A percentile compares a stretch with the other conserved stretches of the same genome.
These are phyloP conservation scores for Oithona nana DNA, from an alignment of 2,888 invertebrate genomes.

Conservation along the genomic window DNA sequence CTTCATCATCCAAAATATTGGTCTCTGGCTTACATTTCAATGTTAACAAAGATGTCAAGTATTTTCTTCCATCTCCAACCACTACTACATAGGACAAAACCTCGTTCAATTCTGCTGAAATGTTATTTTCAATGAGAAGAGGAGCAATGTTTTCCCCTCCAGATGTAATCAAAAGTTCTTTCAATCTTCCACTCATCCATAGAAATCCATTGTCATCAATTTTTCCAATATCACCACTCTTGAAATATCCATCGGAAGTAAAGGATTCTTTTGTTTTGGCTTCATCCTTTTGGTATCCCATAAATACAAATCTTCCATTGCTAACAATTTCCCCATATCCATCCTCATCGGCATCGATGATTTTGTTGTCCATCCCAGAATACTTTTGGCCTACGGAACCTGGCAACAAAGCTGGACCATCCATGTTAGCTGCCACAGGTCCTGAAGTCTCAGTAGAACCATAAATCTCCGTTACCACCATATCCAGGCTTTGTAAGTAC, in stretches of 20 bases:
- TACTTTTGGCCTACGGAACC: background rate
- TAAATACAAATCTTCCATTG: conserved; percentile 28
- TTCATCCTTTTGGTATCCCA: conserved; percentile 28
- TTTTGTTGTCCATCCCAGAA: background rate
- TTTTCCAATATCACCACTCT: conserved; percentile 27
- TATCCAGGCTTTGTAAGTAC: conserved; percentile 66
- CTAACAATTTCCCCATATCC: conserved; percentile 54
- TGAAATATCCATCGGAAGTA: conserved; percentile 24
- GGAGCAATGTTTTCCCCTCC: conserved; percentile 40
- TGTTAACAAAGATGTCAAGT: conserved; percentile 58
- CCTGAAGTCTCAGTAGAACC: conserved; percentile 33
- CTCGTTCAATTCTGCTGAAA: conserved; percentile 51
- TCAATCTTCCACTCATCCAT: conserved; percentile 45
- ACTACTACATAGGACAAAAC: conserved; percentile 61
- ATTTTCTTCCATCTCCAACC: conserved; percentile 68
- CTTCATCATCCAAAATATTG: background rate
- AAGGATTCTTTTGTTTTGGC: conserved; percentile 27
- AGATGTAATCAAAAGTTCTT: conserved; percentile 30
- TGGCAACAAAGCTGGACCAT: background rate
- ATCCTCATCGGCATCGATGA: conserved; percentile 35
- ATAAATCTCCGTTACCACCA: conserved; percentile 57
- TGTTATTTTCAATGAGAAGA: conserved; percentile 58
- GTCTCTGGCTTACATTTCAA: conserved; percentile 42
- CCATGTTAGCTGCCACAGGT: background rate
- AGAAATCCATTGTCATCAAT: conserved; percentile 26